Evolutionary conservation across 2,797 vertebrate species (phyloP).

Genomic region (Eremophila alpestris): DNA sequence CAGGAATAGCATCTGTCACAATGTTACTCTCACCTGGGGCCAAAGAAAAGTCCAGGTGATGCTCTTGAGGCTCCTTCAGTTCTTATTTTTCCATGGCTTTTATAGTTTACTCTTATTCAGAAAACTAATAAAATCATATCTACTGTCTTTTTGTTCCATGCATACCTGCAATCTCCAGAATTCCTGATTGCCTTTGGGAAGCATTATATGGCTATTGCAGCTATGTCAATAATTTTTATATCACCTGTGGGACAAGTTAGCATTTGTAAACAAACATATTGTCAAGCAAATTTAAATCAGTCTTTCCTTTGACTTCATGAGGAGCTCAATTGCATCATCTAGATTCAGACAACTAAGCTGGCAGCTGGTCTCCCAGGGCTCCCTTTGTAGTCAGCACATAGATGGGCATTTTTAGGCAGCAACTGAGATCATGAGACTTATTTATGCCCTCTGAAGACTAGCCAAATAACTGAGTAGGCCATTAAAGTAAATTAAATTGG

Average conservation of each 20-base stretch:
- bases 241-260: neutral
- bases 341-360: neutral
- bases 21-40: neutral
- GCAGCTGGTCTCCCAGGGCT: neutral
- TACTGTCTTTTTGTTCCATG: neutral
- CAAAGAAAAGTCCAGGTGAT: neutral
- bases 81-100: neutral
- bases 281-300: neutral
- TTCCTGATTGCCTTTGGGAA: neutral
- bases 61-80: neutral
- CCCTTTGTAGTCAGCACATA: neutral
- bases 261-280: conserved; percentile 42
- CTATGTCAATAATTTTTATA: conserved; percentile 19
- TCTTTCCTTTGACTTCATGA: conserved; percentile 5
- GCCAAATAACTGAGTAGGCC: neutral
- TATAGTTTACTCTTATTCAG: neutral
- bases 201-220: neutral
- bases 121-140: neutral
- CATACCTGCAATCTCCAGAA: neutral
- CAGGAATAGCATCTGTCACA: neutral
- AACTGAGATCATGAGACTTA: neutral
- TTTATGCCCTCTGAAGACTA: neutral
- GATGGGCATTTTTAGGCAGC: neutral
- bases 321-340: neutral
- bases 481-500: conserved; percentile 7